A percentile compares a stretch with the other conserved stretches of the same genome.
Conservation (phyloP, 1,140 invertebrate species). For the Linepithema humile region DNA sequence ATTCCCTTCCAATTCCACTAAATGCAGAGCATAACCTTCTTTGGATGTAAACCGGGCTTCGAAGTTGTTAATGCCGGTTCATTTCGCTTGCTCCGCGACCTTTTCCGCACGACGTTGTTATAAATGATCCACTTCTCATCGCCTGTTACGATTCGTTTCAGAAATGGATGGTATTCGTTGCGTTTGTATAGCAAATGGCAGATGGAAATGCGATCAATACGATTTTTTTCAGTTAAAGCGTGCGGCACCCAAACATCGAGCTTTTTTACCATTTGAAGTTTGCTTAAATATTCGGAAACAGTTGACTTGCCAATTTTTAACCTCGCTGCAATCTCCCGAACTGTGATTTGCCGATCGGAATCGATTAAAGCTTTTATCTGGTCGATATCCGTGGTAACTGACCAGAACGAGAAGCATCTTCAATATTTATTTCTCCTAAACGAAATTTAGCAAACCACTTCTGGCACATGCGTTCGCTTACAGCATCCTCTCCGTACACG, state of each 20-base stretch:
- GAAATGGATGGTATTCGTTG: conserved; percentile 65
- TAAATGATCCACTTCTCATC: conserved; percentile 62
- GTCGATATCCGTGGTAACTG: background rate
- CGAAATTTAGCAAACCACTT: background rate
- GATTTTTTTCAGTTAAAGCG: conserved; percentile 15
- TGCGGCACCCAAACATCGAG: conserved; percentile 24
- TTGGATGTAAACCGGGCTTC: conserved; percentile 4
- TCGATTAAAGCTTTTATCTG: background rate
- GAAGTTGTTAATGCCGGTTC: background rate
- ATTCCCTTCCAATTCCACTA: conserved; percentile 1
- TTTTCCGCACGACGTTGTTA: conserved; percentile 32
- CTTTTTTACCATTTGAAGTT: background rate
- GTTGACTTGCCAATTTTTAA: background rate
- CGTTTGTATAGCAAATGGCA: conserved; percentile 27
- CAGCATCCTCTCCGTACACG: background rate
- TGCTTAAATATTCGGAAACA: background rate
- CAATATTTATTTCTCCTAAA: background rate
- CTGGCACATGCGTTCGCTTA: background rate
- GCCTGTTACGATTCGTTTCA: conserved; percentile 66
- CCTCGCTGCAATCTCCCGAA: background rate
- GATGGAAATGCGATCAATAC: conserved; percentile 39
- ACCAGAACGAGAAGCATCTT: background rate
- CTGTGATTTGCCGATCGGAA: background rate
- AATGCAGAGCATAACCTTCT: conserved; percentile 4
- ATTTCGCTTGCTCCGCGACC: conserved; percentile 31